Evolutionary conservation across 1,140 invertebrate species (phyloP), one percentile per base, ranked within the genome.

Genomic region (Achroia grisella): DNA sequence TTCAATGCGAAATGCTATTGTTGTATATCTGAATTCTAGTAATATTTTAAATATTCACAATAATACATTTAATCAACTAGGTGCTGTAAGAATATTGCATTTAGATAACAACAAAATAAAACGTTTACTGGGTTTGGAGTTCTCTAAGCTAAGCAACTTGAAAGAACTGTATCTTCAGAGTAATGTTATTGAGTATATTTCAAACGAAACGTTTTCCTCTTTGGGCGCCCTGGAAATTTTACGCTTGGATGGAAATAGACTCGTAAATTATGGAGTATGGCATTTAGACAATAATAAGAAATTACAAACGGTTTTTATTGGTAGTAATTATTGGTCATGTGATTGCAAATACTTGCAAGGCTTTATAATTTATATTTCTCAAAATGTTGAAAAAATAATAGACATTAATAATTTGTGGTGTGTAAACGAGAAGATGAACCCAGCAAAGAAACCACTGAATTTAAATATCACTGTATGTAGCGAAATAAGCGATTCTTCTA

Each of bases 141-240:
- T 97, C 81, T 93, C 93, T 44, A 91, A 93, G 55, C 83, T 97
- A 45, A 88, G 88, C 0, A 90, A 93, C 51, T 86, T 97, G 47
- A 90, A 91, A 56, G 94, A 96, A 78, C 87, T 97, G 4, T 95
- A 95, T 78, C 84, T 97, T 41, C 94, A 96, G 58, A 93, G 95
- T 75, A 97, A 97, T 86, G 71, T 89, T 52, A 91, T 97, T 44
- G 82, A 88, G 27, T 89, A 88, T 56, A 93, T 97, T 56, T 90
- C 89, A 33, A 96, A 97, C 68, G 84, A 88, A 53, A 96, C 94
- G 37, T 93, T 97, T 56, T 81, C 91, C 31, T 89, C 90, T 11
- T 81, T 97, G 36, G 89, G 89, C 48, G 92, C 92, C 8, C 86
- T 97, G 50, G 91, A 95, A 82, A 89, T 95, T 57, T 88, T 97